Base-by-base conservation (phyloP, 1,140 invertebrate species). In the Schlechtendalia chinensis region DNA sequence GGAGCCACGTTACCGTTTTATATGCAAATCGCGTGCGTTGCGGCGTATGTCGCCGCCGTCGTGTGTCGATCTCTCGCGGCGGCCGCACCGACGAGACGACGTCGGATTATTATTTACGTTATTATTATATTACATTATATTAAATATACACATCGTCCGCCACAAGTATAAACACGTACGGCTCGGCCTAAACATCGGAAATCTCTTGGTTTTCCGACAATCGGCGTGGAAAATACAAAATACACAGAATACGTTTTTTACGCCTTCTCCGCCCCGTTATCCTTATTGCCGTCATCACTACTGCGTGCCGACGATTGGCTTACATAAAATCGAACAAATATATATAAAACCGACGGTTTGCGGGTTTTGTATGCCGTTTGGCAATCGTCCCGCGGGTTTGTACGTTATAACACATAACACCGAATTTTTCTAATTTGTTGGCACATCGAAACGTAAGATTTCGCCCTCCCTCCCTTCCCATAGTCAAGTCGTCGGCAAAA, bases 1-100 rank as follows among this genome's bases (percentile, higher is more conserved):
- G 72, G 56, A 59, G n/a, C 74, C 74, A 45, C 22, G 11, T 61
- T 58, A 29, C 32, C 32, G 12, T 47, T 59, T n/a, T 77, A 45
- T 45, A 77, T 59, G 58, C 65, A 69, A 69, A 69, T 67, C 27
- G 8, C 29, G 14, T 11, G n/a, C n/a, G 4, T 12, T 14, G 14
- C 22, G n/a, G 32, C 32, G 32, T 53, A 53, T 53, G 16, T 53
- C 5, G 50, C 16, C 8, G 4, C 4, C 5, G 39, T 45, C 4
- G 4, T 12, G 14, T 14, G 16, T 50, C 45, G 45, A 50, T 69
- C 22, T 69, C 12, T 24, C 32, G 39, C n/a, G n/a, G 8, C 22
- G 11, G 14, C 2, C 1, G 6, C 14, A 22, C 11, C 17, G 12
- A 5, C 16, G 16, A 16, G 19, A 39, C 32, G n/a, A 58, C 54